Base-by-base conservation (phyloP, 37 sponge, comb jelly and placozoan species). In the Petrosia ficiformis region DNA sequence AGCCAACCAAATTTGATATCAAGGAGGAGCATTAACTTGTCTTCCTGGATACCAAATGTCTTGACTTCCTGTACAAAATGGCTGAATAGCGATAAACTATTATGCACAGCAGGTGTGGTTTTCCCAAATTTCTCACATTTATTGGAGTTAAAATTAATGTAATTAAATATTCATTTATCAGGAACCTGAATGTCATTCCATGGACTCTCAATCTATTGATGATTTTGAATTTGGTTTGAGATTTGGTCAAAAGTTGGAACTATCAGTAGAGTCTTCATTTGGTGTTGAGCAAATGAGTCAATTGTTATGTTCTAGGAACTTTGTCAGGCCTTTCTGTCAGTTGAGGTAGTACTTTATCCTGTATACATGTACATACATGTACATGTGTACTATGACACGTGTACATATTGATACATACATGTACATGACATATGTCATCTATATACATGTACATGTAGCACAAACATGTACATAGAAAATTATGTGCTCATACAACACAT, bases 311-410 rank as follows among this genome's bases (percentile, higher is more conserved):
- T 30, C 78, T 21, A 40, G 32, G 19, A 52, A 65, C 43, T 36
- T 40, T 65, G 73, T 77, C 21, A 31, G 85, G 56, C 78, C 78
- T 4, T 84, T 84, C 43, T 39, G 42, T 30, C 85, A 84, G 37
- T 43, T 84, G 30, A 71, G 73, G 85, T 84, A 56, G 34, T 64
- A n/a, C n/a, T n/a, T n/a, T n/a, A n/a, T n/a, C n/a, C n/a, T n/a
- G n/a, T n/a, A n/a, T n/a, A 56, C 24, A 48, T 48, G 54, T 48
- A 48, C 54, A 48, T 48, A 14, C 54, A 48, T 48, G 54, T 48
- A 48, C 54, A 48, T 48, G 54, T 48, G 14, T 19, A 19, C 14
- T 48, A 48, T 48, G 8, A 48, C 54, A 48, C 54, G 8, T 14
- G 54, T n/a, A n/a, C n/a, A n/a, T n/a, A 48, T 48, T 48, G 14